Conservation (phyloP, 30 jellyfish, hydroid and myxozoan species). For the Aurelia aurita complex sp. Pacific region DNA sequence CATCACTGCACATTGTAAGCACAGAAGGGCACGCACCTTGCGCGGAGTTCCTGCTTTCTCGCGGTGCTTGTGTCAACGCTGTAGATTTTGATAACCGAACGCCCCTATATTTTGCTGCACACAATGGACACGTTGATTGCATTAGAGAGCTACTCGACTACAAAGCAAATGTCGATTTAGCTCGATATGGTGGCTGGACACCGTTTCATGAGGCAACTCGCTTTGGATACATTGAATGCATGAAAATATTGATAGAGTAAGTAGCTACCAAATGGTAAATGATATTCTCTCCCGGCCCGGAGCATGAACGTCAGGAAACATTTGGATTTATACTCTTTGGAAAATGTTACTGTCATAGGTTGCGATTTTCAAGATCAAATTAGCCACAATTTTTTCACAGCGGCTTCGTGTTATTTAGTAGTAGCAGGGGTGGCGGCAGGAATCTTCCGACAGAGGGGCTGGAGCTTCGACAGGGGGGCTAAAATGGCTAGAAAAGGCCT, state of each 20-base stretch:
- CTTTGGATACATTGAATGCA: conserved; percentile 74
- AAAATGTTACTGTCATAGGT: too few species aligned
- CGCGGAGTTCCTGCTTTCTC: conserved; percentile 37
- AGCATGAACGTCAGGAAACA: too few species aligned
- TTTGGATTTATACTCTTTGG: too few species aligned
- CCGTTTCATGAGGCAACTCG: conserved; percentile 89
- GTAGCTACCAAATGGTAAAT: not conserved
- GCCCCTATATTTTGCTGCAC: conserved; percentile 80
- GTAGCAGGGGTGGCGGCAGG: too few species aligned
- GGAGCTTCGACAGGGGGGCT: too few species aligned
- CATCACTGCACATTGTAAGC: conserved; percentile 79
- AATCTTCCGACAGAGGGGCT: too few species aligned
- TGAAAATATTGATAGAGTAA: conserved; percentile 55
- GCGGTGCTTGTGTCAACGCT: conserved; percentile 74
- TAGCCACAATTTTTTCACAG: too few species aligned
- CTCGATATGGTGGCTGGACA: conserved; percentile 95
- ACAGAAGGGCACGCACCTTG: conserved; percentile 64
- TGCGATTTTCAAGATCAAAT: too few species aligned
- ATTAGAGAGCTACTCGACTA: conserved; percentile 41
- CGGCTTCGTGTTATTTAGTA: too few species aligned
- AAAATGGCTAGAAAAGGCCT: too few species aligned
- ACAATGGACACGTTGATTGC: conserved; percentile 74
- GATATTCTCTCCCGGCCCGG: too few species aligned
- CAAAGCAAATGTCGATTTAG: conserved; percentile 43
- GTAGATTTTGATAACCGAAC: conserved; percentile 79